Percentiles rank a stretch among this genome's conserved stretches.
phyloP scores from a whole-genome alignment of 2,113 vertebrate genomes.

The Calidris pugnax region DNA sequence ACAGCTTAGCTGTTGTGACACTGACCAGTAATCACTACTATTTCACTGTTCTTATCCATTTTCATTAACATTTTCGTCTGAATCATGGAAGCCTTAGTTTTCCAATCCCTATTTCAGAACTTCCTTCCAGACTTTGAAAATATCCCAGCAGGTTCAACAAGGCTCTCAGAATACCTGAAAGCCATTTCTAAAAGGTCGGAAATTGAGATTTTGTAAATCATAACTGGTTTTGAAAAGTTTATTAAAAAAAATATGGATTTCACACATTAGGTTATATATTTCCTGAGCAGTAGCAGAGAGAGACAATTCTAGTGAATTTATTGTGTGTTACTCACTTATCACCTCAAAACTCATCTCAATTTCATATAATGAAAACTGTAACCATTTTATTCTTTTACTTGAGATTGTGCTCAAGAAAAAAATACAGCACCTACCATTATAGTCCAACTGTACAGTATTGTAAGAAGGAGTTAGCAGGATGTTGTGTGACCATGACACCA shows the following conservation, averaged over 20 bases:
- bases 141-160: neutral
- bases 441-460: neutral
- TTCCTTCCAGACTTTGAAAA: neutral
- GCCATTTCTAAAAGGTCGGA: neutral
- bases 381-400: neutral
- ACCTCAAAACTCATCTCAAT: no score
- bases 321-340: neutral
- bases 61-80: neutral
- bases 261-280: neutral
- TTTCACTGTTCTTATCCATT: neutral
- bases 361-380: neutral
- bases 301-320: neutral
- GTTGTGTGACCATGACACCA: neutral
- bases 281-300: neutral
- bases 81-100: neutral
- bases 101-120: neutral
- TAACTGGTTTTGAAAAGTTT: neutral
- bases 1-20: neutral
- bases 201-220: neutral
- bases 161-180: neutral
- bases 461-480: neutral
- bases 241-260: neutral
- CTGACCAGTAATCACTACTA: neutral
- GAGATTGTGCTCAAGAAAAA: neutral
- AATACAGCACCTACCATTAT: neutral